phyloP scores from a whole-genome alignment of 2,888 invertebrate species.

The Drosophila leonis region DNA sequence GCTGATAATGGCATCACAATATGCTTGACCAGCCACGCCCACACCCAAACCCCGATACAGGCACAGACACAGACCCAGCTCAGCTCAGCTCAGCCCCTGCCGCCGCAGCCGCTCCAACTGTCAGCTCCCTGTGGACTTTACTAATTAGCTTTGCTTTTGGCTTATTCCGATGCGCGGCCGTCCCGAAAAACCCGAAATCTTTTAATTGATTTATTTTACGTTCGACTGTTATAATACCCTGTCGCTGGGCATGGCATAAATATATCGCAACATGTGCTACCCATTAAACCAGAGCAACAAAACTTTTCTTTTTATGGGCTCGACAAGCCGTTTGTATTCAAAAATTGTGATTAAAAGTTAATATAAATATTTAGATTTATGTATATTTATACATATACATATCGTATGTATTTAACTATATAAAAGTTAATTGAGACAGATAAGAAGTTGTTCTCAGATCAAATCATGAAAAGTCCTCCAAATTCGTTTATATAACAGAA shows the following conservation, averaged over 20 bases:
- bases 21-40: constrained; percentile 52
- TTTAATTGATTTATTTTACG: constrained; percentile 60
- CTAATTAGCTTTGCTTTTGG: constrained; percentile 56
- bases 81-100: background rate
- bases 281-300: background rate
- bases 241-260: background rate
- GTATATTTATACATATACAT: background rate
- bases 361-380: background rate
- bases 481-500: background rate
- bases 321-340: background rate
- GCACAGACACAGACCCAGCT: background rate
- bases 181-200: constrained; percentile 41
- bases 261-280: background rate
- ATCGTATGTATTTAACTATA: background rate
- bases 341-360: background rate
- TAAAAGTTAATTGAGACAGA: background rate
- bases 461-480: background rate
- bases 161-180: constrained; percentile 21
- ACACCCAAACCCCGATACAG: background rate
- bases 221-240: constrained; percentile 22
- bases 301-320: background rate
- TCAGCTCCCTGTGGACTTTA: constrained; percentile 25
- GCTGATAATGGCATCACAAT: constrained; percentile 65
- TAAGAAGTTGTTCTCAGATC: background rate
- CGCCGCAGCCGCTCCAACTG: background rate